Conservation (phyloP, 2,888 invertebrate species). For the Desoria tigrina region DNA sequence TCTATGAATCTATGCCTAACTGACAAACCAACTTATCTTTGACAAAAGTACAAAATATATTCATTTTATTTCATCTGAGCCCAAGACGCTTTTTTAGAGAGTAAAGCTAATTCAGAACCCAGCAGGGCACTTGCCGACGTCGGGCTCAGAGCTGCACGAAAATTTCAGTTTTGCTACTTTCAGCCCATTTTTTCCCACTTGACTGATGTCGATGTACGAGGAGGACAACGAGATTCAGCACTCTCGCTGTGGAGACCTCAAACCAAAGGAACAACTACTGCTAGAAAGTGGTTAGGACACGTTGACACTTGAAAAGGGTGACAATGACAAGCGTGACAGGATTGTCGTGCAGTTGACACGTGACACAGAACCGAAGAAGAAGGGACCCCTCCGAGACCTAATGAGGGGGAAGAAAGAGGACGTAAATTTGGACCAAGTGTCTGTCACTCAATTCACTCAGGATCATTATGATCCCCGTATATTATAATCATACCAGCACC, state of each 20-base stretch:
- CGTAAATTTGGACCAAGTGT: conserved; percentile 20
- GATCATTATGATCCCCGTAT: background rate
- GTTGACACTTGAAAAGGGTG: conserved; percentile 20
- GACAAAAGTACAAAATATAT: too few relatives aligned
- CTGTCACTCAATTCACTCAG: conserved; percentile 16
- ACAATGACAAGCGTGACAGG: conserved; percentile 20
- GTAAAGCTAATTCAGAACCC: too few relatives aligned
- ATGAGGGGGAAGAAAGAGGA: conserved; percentile 6
- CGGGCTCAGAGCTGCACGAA: too few relatives aligned
- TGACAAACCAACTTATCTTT: too few relatives aligned
- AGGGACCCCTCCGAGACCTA: conserved; percentile 11
- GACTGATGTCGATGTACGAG: background rate
- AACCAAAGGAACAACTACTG: too few relatives aligned
- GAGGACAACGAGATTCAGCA: too few relatives aligned
- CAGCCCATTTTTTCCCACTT: conserved; percentile 12
- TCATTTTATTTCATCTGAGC: too few relatives aligned
- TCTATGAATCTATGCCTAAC: too few relatives aligned
- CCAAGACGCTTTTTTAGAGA: too few relatives aligned
- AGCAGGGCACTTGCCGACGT: too few relatives aligned
- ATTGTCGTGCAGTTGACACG: conserved; percentile 23
- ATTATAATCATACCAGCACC: background rate
- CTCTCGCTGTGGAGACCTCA: too few relatives aligned
- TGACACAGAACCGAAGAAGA: conserved; percentile 14
- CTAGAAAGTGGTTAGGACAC: background rate
- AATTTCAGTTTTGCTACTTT: conserved; percentile 9